Evolutionary conservation across 1,140 invertebrate species (phyloP), one percentile per base, ranked within the genome.

Genomic region (Planococcus citri): DNA sequence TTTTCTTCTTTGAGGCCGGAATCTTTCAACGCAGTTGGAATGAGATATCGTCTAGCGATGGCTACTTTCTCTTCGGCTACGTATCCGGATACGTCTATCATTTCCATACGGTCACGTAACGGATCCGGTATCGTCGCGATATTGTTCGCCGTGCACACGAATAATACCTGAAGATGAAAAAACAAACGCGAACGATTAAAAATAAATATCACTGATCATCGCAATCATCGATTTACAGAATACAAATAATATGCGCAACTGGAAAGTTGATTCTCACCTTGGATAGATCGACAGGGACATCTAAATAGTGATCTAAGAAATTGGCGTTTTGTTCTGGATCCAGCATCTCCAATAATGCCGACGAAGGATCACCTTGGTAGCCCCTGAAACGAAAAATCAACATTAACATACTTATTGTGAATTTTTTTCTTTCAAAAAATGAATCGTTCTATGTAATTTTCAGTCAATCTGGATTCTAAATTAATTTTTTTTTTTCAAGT

Each of bases 51-150:
- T 76, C 95, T 87, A 0, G 97, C 95, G 73, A 99, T 99, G 0
- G 92, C 91, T 21, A 98, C 75, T 79, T 99, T 99, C 78, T 99
- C 97, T 78, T 99, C 95, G 0, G 95, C 94, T 0, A 99, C 94
- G 81, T 99, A 99, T 58, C 95, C 97, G 0, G 95, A 97, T 81
- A 99, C 95, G 77, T 98, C 95, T 73, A 99, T 99, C 82, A 99
- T 89, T 82, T 99, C 97, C 97, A 99, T 99, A 73, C 97, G 84
- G 80, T 99, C 97, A 72, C 92, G 80, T 0, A 99, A 78, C 0
- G 97, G 94, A 75, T 98, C 96, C 0, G 97, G 96, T 76, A 99
- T 99, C 0, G 93, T 95, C 68, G 98, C 94, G 1, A 90, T 84
- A 0, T 96, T 85, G 80, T 99, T 99, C 14, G 97, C 97, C 0